A percentile compares a stretch with the other conserved stretches of the same genome.
These are phyloP conservation scores for Lasioglossum vierecki DNA, from an alignment of 2,888 invertebrate genomes.

Conservation along the genomic window DNA sequence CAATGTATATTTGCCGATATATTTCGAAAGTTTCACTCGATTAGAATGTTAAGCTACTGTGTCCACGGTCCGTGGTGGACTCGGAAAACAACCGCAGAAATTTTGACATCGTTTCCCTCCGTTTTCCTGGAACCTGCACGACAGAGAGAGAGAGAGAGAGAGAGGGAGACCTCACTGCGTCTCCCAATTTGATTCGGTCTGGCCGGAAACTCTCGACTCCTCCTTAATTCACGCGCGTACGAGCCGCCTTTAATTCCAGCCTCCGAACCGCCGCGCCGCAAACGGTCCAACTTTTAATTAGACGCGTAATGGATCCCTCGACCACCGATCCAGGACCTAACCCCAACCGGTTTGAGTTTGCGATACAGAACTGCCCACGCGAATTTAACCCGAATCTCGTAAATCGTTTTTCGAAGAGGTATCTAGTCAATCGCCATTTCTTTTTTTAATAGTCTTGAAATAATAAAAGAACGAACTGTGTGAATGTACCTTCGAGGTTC, in stretches of 20 bases:
- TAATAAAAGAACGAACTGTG: no score
- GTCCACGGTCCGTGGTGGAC: not conserved
- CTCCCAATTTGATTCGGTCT: not conserved
- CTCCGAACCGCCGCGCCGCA: not conserved
- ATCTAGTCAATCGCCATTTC: no score
- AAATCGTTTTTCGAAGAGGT: no score
- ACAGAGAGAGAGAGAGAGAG: not conserved
- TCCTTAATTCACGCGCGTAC: constrained; percentile 56
- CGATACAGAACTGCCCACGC: not conserved
- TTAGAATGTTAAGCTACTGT: not conserved
- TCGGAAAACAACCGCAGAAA: not conserved
- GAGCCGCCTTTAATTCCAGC: constrained; percentile 53
- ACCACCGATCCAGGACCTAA: not conserved
- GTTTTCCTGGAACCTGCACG: no score
- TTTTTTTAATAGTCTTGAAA: no score
- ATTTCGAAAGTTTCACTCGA: not conserved
- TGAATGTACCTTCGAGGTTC: no score
- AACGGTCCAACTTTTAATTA: constrained; percentile 58
- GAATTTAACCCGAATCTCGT: not conserved
- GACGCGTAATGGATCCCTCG: constrained; percentile 37
- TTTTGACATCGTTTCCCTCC: not conserved
- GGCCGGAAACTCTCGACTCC: not conserved
- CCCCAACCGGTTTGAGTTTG: not conserved
- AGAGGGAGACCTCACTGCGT: not conserved
- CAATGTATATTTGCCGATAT: not conserved